A percentile compares a stretch with the other conserved stretches of the same genome.
Conservation (phyloP, 2,888 invertebrate genomes). For the Pristionchus arcanus region DNA sequence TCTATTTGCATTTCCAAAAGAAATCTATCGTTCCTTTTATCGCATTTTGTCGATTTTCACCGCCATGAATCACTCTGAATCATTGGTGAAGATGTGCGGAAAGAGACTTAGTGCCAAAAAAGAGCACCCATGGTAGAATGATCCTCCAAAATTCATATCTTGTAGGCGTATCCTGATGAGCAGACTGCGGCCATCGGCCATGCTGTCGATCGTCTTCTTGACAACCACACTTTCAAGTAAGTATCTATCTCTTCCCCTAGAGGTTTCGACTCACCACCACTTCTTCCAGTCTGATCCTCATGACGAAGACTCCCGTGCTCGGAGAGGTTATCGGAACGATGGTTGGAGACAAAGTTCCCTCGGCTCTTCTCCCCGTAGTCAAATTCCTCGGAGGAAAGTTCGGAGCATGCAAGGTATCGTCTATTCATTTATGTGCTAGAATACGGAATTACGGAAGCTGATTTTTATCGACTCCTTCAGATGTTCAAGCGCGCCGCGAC, state of each 20-base stretch:
- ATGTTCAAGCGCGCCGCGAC: not conserved
- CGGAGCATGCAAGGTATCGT: not conserved
- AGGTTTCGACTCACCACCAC: not conserved
- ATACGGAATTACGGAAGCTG: not conserved
- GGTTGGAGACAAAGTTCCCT: not conserved
- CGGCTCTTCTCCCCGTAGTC: not conserved
- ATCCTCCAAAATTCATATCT: not conserved
- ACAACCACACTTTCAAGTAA: constrained; percentile 48
- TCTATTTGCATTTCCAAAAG: not conserved
- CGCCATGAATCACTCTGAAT: too few relatives aligned
- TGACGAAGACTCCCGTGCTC: not conserved
- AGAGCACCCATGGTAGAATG: too few relatives aligned
- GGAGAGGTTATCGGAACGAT: not conserved
- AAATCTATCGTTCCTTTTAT: too few relatives aligned
- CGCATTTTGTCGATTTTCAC: too few relatives aligned
- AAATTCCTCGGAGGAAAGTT: not conserved
- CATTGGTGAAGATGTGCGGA: too few relatives aligned
- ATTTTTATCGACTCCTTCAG: not conserved
- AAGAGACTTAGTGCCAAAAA: too few relatives aligned
- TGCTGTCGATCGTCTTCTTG: constrained; percentile 25
- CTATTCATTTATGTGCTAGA: not conserved
- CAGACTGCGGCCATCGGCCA: constrained; percentile 28
- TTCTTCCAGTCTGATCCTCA: not conserved
- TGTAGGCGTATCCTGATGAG: constrained; percentile 15
- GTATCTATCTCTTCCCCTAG: not conserved